phyloP scores from a whole-genome alignment of 2,113 vertebrate genomes.

The Turnix velox region DNA sequence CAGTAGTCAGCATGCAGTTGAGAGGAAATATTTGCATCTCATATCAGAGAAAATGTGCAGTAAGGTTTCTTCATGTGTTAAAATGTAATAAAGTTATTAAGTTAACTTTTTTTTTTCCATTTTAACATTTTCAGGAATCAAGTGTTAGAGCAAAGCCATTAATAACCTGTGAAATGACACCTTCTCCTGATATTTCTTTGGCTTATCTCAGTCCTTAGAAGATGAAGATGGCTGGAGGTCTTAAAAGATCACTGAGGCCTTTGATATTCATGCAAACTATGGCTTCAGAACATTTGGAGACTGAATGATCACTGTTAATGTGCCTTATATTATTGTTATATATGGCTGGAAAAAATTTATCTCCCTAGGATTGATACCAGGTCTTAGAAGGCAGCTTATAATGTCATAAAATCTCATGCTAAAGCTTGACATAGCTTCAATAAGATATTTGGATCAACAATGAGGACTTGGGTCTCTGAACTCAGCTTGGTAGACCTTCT shows the following conservation, averaged over 20 bases:
- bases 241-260: conserved; percentile 53
- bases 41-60: neutral
- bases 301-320: conserved; percentile 78
- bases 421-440: conserved; percentile 80
- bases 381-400: conserved; percentile 74
- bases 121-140: conserved; percentile 62
- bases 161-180: conserved; percentile 63
- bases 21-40: conserved; percentile 26
- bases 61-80: neutral
- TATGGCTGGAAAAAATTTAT: conserved; percentile 65
- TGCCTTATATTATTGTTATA: conserved; percentile 69
- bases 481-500: conserved; percentile 71
- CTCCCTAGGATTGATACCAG: conserved; percentile 71
- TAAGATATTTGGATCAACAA: conserved; percentile 64
- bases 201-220: conserved; percentile 79
- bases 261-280: conserved; percentile 76
- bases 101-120: neutral
- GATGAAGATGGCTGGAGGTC: conserved; percentile 75
- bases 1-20: neutral
- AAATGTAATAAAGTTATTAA: neutral
- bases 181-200: conserved; percentile 76
- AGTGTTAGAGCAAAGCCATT: conserved; percentile 81
- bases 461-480: conserved; percentile 73
- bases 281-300: conserved; percentile 82
- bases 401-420: conserved; percentile 77